phyloP scores from a whole-genome alignment of 2,888 invertebrate species.

The Scotopteryx bipunctaria region DNA sequence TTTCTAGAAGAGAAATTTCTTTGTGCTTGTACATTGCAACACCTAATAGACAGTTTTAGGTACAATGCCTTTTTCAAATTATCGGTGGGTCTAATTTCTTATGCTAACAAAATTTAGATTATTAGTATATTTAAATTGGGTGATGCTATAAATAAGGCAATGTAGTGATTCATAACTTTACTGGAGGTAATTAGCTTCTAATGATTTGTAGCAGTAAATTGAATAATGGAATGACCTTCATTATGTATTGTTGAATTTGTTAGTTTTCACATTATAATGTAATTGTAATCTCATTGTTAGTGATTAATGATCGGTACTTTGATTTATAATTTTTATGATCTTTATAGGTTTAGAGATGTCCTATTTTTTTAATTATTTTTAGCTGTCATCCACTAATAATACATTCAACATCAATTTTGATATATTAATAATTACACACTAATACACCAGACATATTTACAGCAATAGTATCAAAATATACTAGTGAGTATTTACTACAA shows the following conservation, averaged over 20 bases:
- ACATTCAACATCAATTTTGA: constrained; percentile 5
- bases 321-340: too few species aligned
- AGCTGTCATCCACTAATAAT: constrained; percentile 13
- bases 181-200: neutral
- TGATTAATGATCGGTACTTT: constrained; percentile 1
- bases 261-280: too few species aligned
- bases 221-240: constrained; percentile 14
- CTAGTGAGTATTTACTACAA: constrained; percentile 51
- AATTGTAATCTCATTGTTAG: neutral
- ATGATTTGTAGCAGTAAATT: neutral
- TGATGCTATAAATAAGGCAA: constrained; percentile 1
- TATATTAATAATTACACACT: constrained; percentile 2
- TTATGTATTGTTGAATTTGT: too few species aligned
- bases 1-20: constrained; percentile 10
- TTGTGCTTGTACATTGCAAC: constrained; percentile 26
- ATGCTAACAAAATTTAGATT: constrained; percentile 20
- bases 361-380: neutral
- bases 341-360: too few species aligned
- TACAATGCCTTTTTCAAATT: constrained; percentile 19
- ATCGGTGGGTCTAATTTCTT: constrained; percentile 27
- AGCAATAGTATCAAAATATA: constrained; percentile 31
- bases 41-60: constrained; percentile 11
- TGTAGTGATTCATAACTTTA: neutral
- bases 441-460: constrained; percentile 43
- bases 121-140: neutral